These are phyloP conservation scores for Vanacampus margaritifer DNA, from an alignment of 2,113 vertebrate genomes.

Conservation along the genomic window DNA sequence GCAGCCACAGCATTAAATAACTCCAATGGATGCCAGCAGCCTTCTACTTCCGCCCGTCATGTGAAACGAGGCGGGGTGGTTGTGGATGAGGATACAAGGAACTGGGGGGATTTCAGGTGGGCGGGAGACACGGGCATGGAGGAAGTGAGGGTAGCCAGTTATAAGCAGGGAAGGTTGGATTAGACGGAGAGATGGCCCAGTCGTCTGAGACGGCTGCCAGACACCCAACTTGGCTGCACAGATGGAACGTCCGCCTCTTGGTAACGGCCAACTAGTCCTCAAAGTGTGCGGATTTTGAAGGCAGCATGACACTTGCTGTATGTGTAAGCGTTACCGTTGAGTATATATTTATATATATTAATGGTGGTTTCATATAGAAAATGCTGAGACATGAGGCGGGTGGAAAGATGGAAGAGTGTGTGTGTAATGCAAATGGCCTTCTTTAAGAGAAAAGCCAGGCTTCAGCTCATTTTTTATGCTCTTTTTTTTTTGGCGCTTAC, in stretches of 20 bases:
- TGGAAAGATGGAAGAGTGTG: neutral
- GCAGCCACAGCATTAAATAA: conserved; percentile 57
- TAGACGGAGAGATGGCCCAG: conserved; percentile 44
- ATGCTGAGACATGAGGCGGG: neutral
- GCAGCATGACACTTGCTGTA: conserved; percentile 7
- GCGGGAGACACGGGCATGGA: no score
- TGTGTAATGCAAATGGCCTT: conserved; percentile 67
- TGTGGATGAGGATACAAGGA: neutral
- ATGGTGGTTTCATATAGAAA: neutral
- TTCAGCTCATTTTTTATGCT: conserved; percentile 52
- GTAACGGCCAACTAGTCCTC: conserved; percentile 56
- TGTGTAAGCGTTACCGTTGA: neutral
- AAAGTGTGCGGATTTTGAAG: conserved; percentile 26
- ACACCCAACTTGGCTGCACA: conserved; percentile 71
- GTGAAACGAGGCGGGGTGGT: conserved; percentile 43
- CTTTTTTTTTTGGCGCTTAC: conserved; percentile 40
- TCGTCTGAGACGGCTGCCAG: conserved; percentile 65
- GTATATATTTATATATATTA: neutral
- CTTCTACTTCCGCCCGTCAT: conserved; percentile 51
- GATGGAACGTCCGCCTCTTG: conserved; percentile 72
- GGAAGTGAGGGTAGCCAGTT: neutral
- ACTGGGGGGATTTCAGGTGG: neutral
- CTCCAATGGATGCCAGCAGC: conserved; percentile 38
- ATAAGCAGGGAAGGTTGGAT: conserved; percentile 20
- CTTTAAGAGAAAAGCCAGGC: conserved; percentile 61